Evolutionary conservation across 53 echinoderm and acorn worm species (phyloP), one percentile per base, ranked within the genome.

Genomic region (Stichopus horrens): DNA sequence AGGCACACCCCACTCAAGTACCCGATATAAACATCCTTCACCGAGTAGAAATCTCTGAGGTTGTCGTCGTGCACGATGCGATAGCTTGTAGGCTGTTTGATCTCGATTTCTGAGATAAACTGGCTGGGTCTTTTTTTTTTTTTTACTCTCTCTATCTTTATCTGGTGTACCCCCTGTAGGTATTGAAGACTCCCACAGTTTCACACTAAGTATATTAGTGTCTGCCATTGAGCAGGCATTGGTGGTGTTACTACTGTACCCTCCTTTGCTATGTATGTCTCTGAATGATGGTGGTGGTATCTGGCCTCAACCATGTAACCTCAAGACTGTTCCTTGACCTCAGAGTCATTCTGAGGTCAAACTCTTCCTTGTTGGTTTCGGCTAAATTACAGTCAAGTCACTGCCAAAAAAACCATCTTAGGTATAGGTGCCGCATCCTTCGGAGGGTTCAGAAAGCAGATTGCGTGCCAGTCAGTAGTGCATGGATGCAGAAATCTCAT

Each of bases 221-320:
- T 37, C 37, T 37, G 37, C 37, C 37, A 37, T 37, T 37, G 37
- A 37, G 37, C 37, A 37, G 37, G 37, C 63, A 63, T 10, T 7
- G 2, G 37, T 37, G 16, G 63, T 63, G 63, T 63, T 10, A 13
- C 11, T 63, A 63, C 37, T 37, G 37, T 63, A 63, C 11, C 16
- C 63, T 63, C 16, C 16, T 9, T 63, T 63, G 11, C 63, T 63
- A 63, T 60, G 5, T 10, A 10, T 63, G 10, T 16, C 63, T 13
- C 16, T 63, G 63, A 16, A 37, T 37, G 37, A 2, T 37, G 37
- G 37, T 37, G 52, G 8, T 19, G 18, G 56, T 55, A 19, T n/a
- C 55, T 79, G 79, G 79, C 79, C 79, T 55, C 79, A 79, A 63
- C 51, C 79, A 79, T 53, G 13, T 79, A 79, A 79, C 79, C 79